phyloP scores from a whole-genome alignment of 2,888 invertebrate species.

The Gymnoscelis rufifasciata region DNA sequence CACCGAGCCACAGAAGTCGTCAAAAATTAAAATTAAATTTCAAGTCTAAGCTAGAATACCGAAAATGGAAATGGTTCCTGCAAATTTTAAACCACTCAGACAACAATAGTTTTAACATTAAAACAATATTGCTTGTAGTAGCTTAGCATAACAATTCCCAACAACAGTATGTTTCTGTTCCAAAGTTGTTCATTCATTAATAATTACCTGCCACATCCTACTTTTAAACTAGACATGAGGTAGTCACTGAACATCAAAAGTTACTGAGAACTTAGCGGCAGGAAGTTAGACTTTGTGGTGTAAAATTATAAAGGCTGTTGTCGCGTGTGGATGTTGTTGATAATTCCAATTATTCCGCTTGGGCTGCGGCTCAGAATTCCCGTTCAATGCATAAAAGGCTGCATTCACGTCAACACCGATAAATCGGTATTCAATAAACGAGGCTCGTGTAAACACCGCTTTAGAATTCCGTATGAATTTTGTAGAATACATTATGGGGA shows the following conservation, averaged over 20 bases:
- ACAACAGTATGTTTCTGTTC: not conserved
- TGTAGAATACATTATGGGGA: not conserved
- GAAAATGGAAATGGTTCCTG: no score
- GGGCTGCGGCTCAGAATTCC: constrained; percentile 4
- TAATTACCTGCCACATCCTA: not conserved
- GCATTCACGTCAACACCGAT: constrained; percentile 6
- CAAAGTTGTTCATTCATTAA: not conserved
- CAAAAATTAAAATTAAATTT: no score
- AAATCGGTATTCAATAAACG: constrained; percentile 9
- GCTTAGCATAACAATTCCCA: not conserved
- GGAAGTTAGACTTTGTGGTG: no score
- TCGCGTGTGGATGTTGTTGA: not conserved
- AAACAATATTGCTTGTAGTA: no score
- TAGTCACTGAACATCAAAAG: no score
- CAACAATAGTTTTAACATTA: no score
- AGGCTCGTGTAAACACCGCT: constrained; percentile 8
- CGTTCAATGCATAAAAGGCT: constrained; percentile 7
- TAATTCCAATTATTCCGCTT: not conserved
- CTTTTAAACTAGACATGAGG: no score
- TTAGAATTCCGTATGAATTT: constrained; percentile 8
- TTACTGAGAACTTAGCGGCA: no score
- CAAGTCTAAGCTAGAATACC: no score
- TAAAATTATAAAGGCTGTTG: not conserved
- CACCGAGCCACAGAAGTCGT: no score
- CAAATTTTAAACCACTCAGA: no score